Percentiles rank a stretch among this genome's conserved stretches.
Evolutionary conservation across 1,140 invertebrate species (phyloP).

Genomic region (Galleria mellonella): DNA sequence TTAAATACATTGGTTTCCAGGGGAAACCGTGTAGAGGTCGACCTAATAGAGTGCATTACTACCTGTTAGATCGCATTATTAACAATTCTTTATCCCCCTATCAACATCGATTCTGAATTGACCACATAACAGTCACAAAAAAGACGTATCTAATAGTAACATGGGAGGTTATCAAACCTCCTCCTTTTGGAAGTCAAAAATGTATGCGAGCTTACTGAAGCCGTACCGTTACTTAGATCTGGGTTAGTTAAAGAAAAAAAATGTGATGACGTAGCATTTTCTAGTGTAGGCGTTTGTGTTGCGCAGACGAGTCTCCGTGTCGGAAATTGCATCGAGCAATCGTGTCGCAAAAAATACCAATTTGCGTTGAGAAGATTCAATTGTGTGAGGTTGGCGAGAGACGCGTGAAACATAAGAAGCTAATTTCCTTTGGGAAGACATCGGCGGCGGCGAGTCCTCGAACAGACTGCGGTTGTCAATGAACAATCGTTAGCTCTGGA

Average conservation of each 20-base stretch:
- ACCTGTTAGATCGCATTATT: too few species aligned
- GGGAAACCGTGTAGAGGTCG: too few species aligned
- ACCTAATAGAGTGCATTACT: too few species aligned
- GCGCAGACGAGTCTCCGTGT: not conserved
- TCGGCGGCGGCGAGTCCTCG: slow-evolving; percentile 34
- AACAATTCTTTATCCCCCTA: too few species aligned
- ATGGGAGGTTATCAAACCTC: too few species aligned
- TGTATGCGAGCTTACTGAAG: slow-evolving; percentile 4
- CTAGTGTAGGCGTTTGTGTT: too few species aligned
- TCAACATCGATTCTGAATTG: too few species aligned
- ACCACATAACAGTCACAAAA: too few species aligned
- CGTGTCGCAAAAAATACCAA: slow-evolving; percentile 47
- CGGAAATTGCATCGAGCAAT: slow-evolving; percentile 35
- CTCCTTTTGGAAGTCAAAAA: too few species aligned
- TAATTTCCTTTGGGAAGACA: slow-evolving; percentile 55
- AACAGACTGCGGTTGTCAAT: slow-evolving; percentile 13
- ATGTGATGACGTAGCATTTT: slow-evolving; percentile 10
- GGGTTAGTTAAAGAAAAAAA: slow-evolving; percentile 21
- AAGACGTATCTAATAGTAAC: too few species aligned
- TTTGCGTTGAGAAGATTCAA: slow-evolving; percentile 39
- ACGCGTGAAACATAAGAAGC: slow-evolving; percentile 44
- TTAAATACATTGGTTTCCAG: too few species aligned
- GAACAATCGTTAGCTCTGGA: slow-evolving; percentile 5
- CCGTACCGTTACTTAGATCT: slow-evolving; percentile 19
- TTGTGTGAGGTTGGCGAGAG: slow-evolving; percentile 27